phyloP scores from a whole-genome alignment of 2,797 vertebrate species.

The Falco berigora region DNA sequence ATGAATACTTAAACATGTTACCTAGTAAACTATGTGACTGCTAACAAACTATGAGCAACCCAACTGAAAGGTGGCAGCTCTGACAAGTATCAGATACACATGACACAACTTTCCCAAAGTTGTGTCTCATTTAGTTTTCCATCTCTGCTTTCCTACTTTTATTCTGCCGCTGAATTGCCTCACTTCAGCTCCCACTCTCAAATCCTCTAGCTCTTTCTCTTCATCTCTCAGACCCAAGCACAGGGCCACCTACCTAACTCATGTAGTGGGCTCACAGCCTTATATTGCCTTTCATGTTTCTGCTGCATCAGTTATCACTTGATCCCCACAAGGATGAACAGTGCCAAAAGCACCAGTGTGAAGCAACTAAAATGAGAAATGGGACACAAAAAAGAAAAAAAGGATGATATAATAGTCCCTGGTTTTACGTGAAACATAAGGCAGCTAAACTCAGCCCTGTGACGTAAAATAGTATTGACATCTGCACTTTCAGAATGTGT shows the following conservation, averaged over 20 bases:
- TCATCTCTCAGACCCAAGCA: background rate
- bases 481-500: slow-evolving; percentile 28
- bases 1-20: background rate
- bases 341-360: background rate
- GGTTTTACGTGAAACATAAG: slow-evolving; percentile 13
- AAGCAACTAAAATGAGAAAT: background rate
- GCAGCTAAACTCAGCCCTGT: slow-evolving; percentile 36
- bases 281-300: background rate
- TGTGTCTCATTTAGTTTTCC: background rate
- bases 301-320: background rate
- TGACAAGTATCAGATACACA: background rate
- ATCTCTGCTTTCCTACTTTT: background rate
- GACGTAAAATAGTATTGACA: slow-evolving; percentile 55
- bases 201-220: background rate
- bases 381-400: background rate
- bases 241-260: background rate
- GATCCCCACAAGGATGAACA: background rate
- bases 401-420: background rate
- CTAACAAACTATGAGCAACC: background rate
- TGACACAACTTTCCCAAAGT: background rate
- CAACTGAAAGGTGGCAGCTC: background rate
- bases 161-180: background rate
- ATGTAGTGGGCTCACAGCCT: background rate
- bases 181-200: background rate
- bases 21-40: background rate